Evolutionary conservation across 2,888 invertebrate genomes (phyloP), one percentile per base, ranked within the genome.

Genomic region (Psylliodes chrysocephalus): DNA sequence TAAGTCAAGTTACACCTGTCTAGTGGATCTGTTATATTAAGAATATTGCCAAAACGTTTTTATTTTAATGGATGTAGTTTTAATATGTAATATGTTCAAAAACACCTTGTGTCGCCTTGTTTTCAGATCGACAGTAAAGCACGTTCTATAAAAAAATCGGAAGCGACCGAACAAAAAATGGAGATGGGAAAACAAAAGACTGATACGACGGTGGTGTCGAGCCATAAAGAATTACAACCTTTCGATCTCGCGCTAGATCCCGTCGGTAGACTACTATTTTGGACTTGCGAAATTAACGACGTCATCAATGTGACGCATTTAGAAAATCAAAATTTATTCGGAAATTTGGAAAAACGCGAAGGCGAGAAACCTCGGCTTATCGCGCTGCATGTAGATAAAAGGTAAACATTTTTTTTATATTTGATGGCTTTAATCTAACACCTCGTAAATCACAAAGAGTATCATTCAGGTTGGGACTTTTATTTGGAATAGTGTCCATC

Each of bases 171-270:
- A n/a, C 69, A 67, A 49, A 63, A 52, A 18, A 60, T 67, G 18
- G 79, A 86, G 51, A 62, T 88, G n/a, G 88, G 88, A 72, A 89
- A 89, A 10, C 69, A 68, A 44, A 63, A 55, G 12, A 42, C 63
- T 17, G 62, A 67, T 35, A 73, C 64, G 35, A 84, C 89, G 0
- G 84, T 92, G 15, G 85, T 90, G 0, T 73, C 76, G 2, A 77
- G 75, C 15, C 75, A 78, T 57, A 83, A 87, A 2, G 86, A 86
- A 1, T 85, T 89, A 1, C 87, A 90, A 62, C 94, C 95, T 0
- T 91, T 89, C 76, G 94, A 96, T 80, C 87, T 97, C 73, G 96
- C 92, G 0, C 84, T 97, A 5, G 96, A 97, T 81, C 90, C 93
- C 0, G 85, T 94, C 28, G 92, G 95, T 0, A 86, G 95, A 12